phyloP scores from a whole-genome alignment of 2,888 invertebrate genomes.

The Ophion slaviceki region DNA sequence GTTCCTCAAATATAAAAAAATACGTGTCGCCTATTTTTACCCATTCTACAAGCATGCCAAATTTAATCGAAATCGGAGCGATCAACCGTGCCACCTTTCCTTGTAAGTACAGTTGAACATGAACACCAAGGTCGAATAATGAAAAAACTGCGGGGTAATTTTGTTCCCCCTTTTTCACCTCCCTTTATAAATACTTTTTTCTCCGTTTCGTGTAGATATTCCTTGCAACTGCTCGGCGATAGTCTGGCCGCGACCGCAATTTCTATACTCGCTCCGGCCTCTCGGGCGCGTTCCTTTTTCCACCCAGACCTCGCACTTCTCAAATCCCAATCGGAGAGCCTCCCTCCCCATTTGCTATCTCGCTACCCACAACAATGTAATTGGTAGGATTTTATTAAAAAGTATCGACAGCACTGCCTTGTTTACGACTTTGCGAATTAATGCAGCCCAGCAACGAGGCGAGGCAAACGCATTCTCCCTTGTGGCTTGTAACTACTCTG shows the following conservation, averaged over 20 bases:
- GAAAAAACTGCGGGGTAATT: not conserved
- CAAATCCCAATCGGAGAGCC: slow-evolving; percentile 45
- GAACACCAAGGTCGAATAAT: not conserved
- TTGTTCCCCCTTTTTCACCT: not conserved
- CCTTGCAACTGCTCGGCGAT: slow-evolving; percentile 40
- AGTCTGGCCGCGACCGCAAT: slow-evolving; percentile 52
- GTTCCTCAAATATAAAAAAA: no score
- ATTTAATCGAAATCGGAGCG: no score
- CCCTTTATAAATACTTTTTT: not conserved
- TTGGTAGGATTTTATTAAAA: slow-evolving; percentile 82
- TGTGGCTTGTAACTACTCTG: slow-evolving; percentile 1
- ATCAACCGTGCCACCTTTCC: no score
- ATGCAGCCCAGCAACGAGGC: slow-evolving; percentile 67
- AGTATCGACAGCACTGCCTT: slow-evolving; percentile 81
- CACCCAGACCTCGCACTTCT: slow-evolving; percentile 5
- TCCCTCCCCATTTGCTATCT: slow-evolving; percentile 29
- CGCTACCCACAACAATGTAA: slow-evolving; percentile 78
- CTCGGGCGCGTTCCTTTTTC: not conserved
- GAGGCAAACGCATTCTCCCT: slow-evolving; percentile 23
- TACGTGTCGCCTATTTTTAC: no score
- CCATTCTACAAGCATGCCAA: no score
- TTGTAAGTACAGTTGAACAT: not conserved
- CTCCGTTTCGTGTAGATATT: slow-evolving; percentile 36
- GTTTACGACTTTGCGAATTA: slow-evolving; percentile 81
- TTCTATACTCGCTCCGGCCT: slow-evolving; percentile 19